phyloP scores from a whole-genome alignment of 2,888 invertebrate genomes.

The Drosophila ustulata region DNA sequence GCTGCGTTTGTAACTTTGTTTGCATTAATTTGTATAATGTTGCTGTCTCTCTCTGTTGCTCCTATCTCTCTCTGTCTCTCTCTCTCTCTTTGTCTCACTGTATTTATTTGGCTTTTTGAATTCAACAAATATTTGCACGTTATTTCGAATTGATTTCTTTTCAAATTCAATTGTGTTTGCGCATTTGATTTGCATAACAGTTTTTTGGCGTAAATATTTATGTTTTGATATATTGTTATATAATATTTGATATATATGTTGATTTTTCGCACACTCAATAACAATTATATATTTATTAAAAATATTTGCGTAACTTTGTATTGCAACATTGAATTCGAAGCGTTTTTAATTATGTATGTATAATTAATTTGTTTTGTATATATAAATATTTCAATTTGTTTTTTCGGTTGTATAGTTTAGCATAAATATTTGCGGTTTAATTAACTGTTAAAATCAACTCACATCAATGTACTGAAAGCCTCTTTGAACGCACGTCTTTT shows the following conservation, averaged over 20 bases:
- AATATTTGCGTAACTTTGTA: constrained; percentile 45
- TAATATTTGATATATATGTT: constrained; percentile 15
- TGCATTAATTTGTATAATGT: constrained; percentile 52
- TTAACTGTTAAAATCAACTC: constrained; percentile 55
- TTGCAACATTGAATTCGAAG: constrained; percentile 53
- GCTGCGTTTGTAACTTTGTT: constrained; percentile 78
- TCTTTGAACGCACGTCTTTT: constrained; percentile 65
- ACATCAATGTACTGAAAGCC: constrained; percentile 70
- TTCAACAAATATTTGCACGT: constrained; percentile 63
- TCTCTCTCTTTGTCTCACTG: constrained; percentile 5
- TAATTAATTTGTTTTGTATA: constrained; percentile 6
- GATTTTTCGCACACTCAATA: constrained; percentile 40
- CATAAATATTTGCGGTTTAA: constrained; percentile 45
- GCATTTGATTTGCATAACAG: constrained; percentile 34
- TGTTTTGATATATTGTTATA: constrained; percentile 9
- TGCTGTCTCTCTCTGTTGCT: constrained; percentile 21
- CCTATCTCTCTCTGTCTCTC: constrained; percentile 2
- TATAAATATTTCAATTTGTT: constrained; percentile 3
- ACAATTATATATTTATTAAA: constrained; percentile 46
- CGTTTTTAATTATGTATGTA: constrained; percentile 32
- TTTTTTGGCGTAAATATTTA: constrained; percentile 36
- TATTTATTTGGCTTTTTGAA: constrained; percentile 36
- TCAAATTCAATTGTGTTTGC: constrained; percentile 25
- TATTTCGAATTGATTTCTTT: constrained; percentile 30
- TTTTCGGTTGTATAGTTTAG: constrained; percentile 40